Evolutionary conservation across 2,113 vertebrate genomes (phyloP).

Genomic region (Terrapene triunguis): DNA sequence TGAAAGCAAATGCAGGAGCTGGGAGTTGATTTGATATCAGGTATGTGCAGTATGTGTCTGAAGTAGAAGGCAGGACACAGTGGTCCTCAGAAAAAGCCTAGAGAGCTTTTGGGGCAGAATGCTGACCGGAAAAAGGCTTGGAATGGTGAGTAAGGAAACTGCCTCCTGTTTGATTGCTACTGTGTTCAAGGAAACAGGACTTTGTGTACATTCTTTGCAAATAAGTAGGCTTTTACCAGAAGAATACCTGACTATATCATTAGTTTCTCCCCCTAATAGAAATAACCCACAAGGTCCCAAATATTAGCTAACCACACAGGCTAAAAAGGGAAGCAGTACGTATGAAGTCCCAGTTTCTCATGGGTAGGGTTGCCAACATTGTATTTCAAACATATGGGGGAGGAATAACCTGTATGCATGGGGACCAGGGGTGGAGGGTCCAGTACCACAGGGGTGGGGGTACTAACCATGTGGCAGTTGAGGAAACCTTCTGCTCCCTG

Average conservation of each 20-base stretch:
- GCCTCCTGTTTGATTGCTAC: background rate
- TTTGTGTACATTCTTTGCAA: conserved; percentile 37
- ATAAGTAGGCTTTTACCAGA: conserved; percentile 17
- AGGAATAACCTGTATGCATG: background rate
- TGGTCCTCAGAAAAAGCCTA: background rate
- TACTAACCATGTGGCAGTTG: background rate
- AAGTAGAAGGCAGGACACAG: conserved; percentile 34
- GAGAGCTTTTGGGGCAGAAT: background rate
- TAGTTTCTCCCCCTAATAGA: background rate
- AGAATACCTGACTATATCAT: conserved; percentile 18
- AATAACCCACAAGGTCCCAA: background rate
- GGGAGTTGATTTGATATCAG: conserved; percentile 31
- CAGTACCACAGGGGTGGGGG: background rate
- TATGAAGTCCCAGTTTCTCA: background rate
- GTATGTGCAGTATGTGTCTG: background rate
- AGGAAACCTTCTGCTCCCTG: background rate
- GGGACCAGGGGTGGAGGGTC: too few relatives aligned
- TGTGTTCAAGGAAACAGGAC: conserved; percentile 43
- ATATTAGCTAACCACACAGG: background rate
- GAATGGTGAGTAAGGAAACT: conserved; percentile 45
- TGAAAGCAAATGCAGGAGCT: conserved; percentile 32
- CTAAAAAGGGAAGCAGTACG: background rate
- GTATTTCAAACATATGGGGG: background rate
- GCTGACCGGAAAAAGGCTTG: conserved; percentile 54
- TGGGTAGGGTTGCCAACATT: background rate